phyloP scores from a whole-genome alignment of 2,113 vertebrate species.

The Otolemur garnettii region DNA sequence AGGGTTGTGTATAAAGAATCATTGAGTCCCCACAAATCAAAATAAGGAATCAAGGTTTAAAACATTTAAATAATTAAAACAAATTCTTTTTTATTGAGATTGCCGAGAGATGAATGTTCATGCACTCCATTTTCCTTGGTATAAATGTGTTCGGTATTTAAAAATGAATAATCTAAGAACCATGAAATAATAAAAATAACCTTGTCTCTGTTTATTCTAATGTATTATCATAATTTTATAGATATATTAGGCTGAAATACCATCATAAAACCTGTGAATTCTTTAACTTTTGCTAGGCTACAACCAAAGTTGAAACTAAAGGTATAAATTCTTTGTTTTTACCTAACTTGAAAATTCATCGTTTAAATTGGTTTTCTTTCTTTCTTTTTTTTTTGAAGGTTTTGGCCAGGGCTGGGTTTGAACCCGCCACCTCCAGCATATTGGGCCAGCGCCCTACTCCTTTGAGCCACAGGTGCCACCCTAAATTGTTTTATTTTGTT shows the following conservation, averaged over 20 bases:
- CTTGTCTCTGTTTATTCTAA: neutral
- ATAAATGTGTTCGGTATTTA: neutral
- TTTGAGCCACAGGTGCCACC: too few relatives aligned
- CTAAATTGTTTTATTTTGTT: neutral
- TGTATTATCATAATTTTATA: conserved; percentile 29
- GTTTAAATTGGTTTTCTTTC: neutral
- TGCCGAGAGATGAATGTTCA: neutral
- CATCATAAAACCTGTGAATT: neutral
- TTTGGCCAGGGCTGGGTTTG: too few relatives aligned
- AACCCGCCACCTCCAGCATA: too few relatives aligned
- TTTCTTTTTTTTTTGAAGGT: too few relatives aligned
- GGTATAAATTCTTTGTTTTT: neutral
- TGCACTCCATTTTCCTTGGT: neutral
- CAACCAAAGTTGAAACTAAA: neutral
- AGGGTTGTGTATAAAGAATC: neutral
- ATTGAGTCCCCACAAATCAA: neutral
- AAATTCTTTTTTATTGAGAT: neutral
- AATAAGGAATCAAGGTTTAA: neutral
- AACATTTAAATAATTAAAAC: neutral
- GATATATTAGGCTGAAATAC: conserved; percentile 2
- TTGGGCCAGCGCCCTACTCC: too few relatives aligned
- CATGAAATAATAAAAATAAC: conserved; percentile 10
- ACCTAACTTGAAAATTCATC: conserved; percentile 45
- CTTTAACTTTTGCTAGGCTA: conserved; percentile 24
- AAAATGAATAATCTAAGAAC: neutral